These are phyloP conservation scores for Hyposoter dolosus DNA, from an alignment of 2,888 invertebrate genomes.

Conservation along the genomic window DNA sequence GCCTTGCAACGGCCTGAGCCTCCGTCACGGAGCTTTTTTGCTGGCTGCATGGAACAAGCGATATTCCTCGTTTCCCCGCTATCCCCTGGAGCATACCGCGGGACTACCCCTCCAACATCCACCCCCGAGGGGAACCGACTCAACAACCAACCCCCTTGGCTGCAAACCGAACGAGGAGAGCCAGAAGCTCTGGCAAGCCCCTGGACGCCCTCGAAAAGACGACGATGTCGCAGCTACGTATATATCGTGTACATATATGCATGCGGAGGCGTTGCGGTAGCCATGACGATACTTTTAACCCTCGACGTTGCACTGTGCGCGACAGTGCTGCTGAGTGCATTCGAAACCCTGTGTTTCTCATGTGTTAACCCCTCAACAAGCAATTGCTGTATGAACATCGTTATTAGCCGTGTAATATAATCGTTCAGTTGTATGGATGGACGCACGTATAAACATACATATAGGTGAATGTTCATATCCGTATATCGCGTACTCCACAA, in stretches of 20 bases:
- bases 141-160: slow-evolving; percentile 26
- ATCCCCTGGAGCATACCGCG: neutral
- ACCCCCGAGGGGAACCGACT: slow-evolving; percentile 24
- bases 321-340: slow-evolving; percentile 17
- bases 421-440: slow-evolving; percentile 17
- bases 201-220: slow-evolving; percentile 56
- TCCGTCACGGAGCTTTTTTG: slow-evolving; percentile 54
- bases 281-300: slow-evolving; percentile 65
- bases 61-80: slow-evolving; percentile 22
- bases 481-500: neutral
- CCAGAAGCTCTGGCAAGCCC: slow-evolving; percentile 41
- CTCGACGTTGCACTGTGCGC: slow-evolving; percentile 8
- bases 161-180: slow-evolving; percentile 28
- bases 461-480: neutral
- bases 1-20: slow-evolving; percentile 10
- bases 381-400: slow-evolving; percentile 45
- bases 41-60: slow-evolving; percentile 28
- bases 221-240: slow-evolving; percentile 18
- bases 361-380: slow-evolving; percentile 12
- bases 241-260: neutral
- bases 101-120: slow-evolving; percentile 28
- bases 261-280: slow-evolving; percentile 35
- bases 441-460: neutral
- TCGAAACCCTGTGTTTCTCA: slow-evolving; percentile 28
- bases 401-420: slow-evolving; percentile 44